Base-by-base conservation (phyloP, 2,797 vertebrate species). In the Eulemur albifrons region DNA sequence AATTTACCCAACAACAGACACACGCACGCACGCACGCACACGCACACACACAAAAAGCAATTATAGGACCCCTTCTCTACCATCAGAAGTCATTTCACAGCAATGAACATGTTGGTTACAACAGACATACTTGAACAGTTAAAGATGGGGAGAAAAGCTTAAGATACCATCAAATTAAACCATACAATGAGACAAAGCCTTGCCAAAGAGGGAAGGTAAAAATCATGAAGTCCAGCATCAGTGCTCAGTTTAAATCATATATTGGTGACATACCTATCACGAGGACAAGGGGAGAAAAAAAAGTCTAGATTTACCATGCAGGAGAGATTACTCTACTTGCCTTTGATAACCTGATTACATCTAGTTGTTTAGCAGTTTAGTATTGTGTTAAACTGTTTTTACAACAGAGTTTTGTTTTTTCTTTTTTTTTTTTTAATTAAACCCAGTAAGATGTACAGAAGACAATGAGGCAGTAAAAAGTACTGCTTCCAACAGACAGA, bases 331-430 rank as follows among this genome's bases (percentile, higher is more conserved):
- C 98, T 99, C 99, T 98, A 98, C 99, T 99, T 98, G 99, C 98
- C 98, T 99, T 98, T 99, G 98, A 99, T 98, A 99, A 99, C 98
- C 99, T 99, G 99, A 98, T 99, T 99, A 99, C 98, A 99, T 98
- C 99, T 99, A 99, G 98, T 98, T 98, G 98, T 97, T 97, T 97
- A 98, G 97, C 97, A 98, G 98, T 98, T 98, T 98, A 98, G 98
- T 98, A 98, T 94, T 96, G 96, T 97, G 97, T 98, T 98, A 98
- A 98, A 98, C 97, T 98, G 98, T 98, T 98, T 97, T 97, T 97
- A 97, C 97, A 98, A 98, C 95, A 97, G 98, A 97, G 94, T 96
- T 95, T 97, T 97, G 88, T 85, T 95, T 73, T 72, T 38, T 23
- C 35, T 72, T 88, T 90, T 87, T 86, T 84, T 84, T 92, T 97